phyloP scores from a whole-genome alignment of 2,797 vertebrate genomes.

The Huso huso region DNA sequence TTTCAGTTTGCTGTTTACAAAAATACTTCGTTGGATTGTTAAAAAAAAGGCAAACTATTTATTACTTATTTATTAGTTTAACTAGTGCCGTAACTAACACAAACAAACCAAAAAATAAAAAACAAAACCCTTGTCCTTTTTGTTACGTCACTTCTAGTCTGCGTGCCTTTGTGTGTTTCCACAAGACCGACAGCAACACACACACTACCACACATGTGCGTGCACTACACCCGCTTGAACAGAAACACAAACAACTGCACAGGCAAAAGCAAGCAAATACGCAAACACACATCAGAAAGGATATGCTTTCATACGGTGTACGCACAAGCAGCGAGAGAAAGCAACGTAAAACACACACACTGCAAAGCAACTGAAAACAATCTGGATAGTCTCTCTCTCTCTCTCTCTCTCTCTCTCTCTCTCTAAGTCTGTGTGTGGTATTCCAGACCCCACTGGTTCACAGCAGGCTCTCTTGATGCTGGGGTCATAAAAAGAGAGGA shows the following conservation, averaged over 20 bases:
- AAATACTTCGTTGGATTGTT: too few relatives aligned
- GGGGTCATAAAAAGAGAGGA: conserved; percentile 18
- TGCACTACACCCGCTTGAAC: not conserved
- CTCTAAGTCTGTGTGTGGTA: conserved; percentile 61
- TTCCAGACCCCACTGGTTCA: conserved; percentile 38
- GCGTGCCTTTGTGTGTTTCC: too few relatives aligned
- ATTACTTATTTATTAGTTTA: too few relatives aligned
- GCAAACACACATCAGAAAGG: too few relatives aligned
- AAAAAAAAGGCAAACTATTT: too few relatives aligned
- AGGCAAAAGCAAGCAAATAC: too few relatives aligned
- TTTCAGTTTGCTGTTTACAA: too few relatives aligned
- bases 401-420: conserved; percentile 25
- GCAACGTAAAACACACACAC: not conserved
- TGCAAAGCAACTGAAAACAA: conserved; percentile 34
- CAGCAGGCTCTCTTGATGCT: conserved; percentile 26
- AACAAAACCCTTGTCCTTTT: too few relatives aligned
- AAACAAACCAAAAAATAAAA: too few relatives aligned
- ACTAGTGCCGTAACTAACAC: too few relatives aligned
- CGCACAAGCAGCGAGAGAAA: not conserved
- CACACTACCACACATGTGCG: not conserved
- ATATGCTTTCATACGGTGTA: not conserved
- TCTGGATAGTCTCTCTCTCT: too few relatives aligned
- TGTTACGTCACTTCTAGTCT: too few relatives aligned
- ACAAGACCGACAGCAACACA: not conserved
- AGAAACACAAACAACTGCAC: not conserved